Evolutionary conservation across 2,888 invertebrate species (phyloP), one percentile per base, ranked within the genome.

Genomic region (Psylliodes chrysocephalus): DNA sequence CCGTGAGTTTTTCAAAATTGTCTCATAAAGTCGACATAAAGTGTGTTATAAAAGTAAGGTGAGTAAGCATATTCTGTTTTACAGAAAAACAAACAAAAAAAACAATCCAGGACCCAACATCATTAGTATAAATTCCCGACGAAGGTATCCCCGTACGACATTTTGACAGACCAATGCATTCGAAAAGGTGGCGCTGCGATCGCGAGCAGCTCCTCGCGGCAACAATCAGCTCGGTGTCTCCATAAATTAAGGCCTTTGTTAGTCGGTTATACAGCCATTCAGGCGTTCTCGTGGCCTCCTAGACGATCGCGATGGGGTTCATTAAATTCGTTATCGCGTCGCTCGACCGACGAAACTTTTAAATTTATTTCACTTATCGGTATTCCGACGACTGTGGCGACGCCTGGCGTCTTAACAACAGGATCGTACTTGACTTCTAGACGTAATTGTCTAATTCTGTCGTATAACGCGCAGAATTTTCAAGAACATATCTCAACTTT

Each of bases 281-380:
- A 77, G 74, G 77, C 71, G 28, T 59, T 53, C 60, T 42, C 52
- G 6, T 52, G 60, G 60, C 75, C 74, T 70, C 71, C 73, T 76
- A 78, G 78, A 22, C 22, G 22, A n/a, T n/a, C n/a, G 77, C 79
- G 80, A 80, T 81, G 79, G 80, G 81, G 79, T 81, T 81, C 81
- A 81, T 81, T 81, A 81, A 81, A 81, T 81, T 79, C 80, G 80
- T 81, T 81, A 81, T 81, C 81, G 80, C 80, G 76, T 44, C 40
- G 40, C 56, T 61, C 56, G 78, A 75, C 75, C 75, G 76, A 79
- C 79, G 77, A 81, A 81, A 81, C 79, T 81, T 81, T 81, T 80
- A 80, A 81, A 81, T 81, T 81, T 81, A 81, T 81, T 80, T 81
- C 79, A 79, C 80, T 81, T 81, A 80, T 81, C 80, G 80, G 79